Conservation (phyloP, 2,888 invertebrate genomes). For the Brachynemurus nebulosus region DNA sequence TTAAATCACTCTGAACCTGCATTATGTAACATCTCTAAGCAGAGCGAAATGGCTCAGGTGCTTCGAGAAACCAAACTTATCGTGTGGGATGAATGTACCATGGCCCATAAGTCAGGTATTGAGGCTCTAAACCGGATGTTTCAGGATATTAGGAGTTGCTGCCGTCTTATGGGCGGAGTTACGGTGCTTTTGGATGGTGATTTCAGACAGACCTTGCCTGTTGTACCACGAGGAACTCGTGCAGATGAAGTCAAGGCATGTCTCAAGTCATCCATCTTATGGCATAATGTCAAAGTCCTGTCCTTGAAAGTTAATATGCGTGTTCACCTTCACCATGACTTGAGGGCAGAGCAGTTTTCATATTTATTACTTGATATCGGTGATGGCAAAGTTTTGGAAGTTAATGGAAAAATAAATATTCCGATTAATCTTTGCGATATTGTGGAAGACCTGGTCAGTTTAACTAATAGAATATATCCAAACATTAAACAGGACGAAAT, state of each 20-base stretch:
- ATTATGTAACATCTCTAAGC: constrained; percentile 14
- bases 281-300: constrained; percentile 9
- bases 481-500: neutral
- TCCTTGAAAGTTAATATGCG: constrained; percentile 9
- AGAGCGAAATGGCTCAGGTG: constrained; percentile 12
- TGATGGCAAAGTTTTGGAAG: neutral
- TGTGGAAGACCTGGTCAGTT: constrained; percentile 5
- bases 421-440: neutral
- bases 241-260: constrained; percentile 3
- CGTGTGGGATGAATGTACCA: constrained; percentile 22
- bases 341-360: neutral
- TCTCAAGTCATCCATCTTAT: constrained; percentile 5
- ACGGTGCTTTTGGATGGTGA: constrained; percentile 19
- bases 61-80: constrained; percentile 10
- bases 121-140: constrained; percentile 20
- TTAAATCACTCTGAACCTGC: constrained; percentile 9
- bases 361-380: constrained; percentile 2
- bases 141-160: constrained; percentile 11
- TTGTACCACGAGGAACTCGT: constrained; percentile 12
- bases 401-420: constrained; percentile 5
- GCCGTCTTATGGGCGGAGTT: constrained; percentile 15
- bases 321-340: neutral
- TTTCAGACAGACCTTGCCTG: constrained; percentile 18
- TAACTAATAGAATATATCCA: constrained; percentile 4
- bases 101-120: constrained; percentile 18